Conservation (phyloP, 2,113 vertebrate species). For the Spheniscus mendiculus region DNA sequence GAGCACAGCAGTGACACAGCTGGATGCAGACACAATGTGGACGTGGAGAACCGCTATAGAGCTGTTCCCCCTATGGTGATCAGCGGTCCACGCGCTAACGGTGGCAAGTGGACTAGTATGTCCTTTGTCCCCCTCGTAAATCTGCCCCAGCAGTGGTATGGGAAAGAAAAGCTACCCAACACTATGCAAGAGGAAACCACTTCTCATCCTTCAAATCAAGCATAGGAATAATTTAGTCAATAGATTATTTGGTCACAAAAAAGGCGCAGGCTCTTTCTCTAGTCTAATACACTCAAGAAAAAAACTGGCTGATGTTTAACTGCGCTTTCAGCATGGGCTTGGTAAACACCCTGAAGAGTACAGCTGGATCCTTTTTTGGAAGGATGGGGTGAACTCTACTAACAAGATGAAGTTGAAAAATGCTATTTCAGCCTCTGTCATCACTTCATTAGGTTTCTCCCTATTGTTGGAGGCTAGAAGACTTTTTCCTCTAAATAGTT, state of each 20-base stretch:
- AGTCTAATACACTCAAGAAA: neutral
- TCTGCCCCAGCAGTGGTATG: neutral
- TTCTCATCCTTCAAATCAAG: neutral
- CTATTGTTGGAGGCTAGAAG: neutral
- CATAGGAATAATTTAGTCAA: neutral
- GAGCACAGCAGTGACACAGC: neutral
- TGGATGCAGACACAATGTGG: neutral
- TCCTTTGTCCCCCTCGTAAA: neutral
- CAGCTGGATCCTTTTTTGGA: slow-evolving; percentile 1
- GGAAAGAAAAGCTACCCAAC: neutral
- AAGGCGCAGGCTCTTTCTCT: neutral
- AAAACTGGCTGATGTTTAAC: neutral
- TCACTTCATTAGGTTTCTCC: slow-evolving; percentile 27
- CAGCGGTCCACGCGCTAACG: accelerated
- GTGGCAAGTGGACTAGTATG: neutral
- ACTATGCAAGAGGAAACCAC: neutral
- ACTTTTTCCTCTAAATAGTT: neutral
- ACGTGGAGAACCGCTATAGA: neutral
- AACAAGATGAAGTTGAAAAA: neutral
- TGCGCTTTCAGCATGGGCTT: neutral
- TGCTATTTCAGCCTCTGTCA: slow-evolving; percentile 9
- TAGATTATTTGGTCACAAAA: neutral
- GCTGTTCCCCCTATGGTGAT: neutral
- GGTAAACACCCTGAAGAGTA: neutral
- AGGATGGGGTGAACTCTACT: neutral